Evolutionary conservation across 2,797 vertebrate species (phyloP), one percentile per base, ranked within the genome.

Genomic region (Acanthornis magna): DNA sequence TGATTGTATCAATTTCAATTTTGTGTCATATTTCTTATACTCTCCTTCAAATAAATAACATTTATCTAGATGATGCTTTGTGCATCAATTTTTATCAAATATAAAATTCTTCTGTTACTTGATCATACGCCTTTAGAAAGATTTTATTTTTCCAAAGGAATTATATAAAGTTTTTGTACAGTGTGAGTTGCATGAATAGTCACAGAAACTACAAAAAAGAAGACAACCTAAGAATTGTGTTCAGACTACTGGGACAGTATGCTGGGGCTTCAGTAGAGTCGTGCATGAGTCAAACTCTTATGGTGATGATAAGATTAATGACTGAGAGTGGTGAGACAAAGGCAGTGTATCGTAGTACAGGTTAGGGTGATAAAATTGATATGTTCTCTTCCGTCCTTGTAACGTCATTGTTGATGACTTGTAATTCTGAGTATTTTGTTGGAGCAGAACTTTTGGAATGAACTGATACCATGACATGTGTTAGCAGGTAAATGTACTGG

Each of bases 221-320:
- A 40, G 55, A 12, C 8, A 36, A 34, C 18, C 2, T 1, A 11
- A 63, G n/a, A 50, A 38, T 12, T 79, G 30, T 55, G 13, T 65
- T 89, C 34, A 38, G 42, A 27, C 10, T 34, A 3, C 43, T 60
- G 8, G 60, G 30, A 32, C 16, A n/a, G 7, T 62, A 62, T 83
- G 3, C 42, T 75, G 48, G 30, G 45, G 7, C 29, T 18, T 74
- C 32, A 26, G 5, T 16, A 51, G 40, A 51, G 22, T 11, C 0
- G 0, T 43, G 18, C 23, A 13, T 26, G 29, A 5, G 12, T 60
- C 0, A 2, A 68, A 30, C 23, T 79, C 34, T 75, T 48, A 51
- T 73, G 27, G 19, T 43, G 34, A 32, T 38, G 23, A 26, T 40
- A 54, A 54, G 63, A 38, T 45, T 22, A 4, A 23, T 23, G 40